These are phyloP conservation scores for Crotalus horridus DNA, from an alignment of 2,113 vertebrate species.

Conservation along the genomic window DNA sequence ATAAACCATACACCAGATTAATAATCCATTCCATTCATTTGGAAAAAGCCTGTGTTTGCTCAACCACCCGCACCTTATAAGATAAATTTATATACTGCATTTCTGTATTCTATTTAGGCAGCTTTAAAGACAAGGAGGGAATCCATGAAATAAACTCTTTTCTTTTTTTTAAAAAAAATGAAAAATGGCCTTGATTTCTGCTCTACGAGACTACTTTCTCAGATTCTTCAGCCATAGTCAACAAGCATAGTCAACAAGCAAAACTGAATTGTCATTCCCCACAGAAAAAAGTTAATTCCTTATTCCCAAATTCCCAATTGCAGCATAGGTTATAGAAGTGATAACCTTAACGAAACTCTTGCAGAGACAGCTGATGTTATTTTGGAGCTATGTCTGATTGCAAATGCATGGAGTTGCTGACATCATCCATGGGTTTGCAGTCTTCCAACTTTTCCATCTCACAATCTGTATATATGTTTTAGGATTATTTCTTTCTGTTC, in stretches of 20 bases:
- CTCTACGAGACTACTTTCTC: not conserved
- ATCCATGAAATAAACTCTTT: not conserved
- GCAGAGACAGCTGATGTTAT: not conserved
- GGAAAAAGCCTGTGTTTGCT: not conserved
- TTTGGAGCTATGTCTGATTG: not conserved
- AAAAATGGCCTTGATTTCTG: not conserved
- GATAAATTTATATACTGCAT: not conserved
- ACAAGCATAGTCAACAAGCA: not conserved
- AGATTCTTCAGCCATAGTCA: not conserved
- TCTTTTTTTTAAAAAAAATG: not conserved
- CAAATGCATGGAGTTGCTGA: not conserved
- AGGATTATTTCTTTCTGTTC: constrained; percentile 14
- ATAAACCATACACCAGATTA: not conserved
- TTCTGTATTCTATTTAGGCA: not conserved
- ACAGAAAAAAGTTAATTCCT: not conserved
- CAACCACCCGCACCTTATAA: not conserved
- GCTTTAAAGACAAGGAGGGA: not conserved
- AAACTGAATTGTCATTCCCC: not conserved
- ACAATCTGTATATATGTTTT: not conserved
- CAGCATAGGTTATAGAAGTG: not conserved
- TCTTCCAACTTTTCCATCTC: not conserved
- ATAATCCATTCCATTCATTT: not conserved
- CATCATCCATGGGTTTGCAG: not conserved
- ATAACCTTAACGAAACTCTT: not conserved
- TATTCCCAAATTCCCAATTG: not conserved